Evolutionary conservation across 2,797 vertebrate genomes (phyloP).

Genomic region (Luscinia megarhynchos): DNA sequence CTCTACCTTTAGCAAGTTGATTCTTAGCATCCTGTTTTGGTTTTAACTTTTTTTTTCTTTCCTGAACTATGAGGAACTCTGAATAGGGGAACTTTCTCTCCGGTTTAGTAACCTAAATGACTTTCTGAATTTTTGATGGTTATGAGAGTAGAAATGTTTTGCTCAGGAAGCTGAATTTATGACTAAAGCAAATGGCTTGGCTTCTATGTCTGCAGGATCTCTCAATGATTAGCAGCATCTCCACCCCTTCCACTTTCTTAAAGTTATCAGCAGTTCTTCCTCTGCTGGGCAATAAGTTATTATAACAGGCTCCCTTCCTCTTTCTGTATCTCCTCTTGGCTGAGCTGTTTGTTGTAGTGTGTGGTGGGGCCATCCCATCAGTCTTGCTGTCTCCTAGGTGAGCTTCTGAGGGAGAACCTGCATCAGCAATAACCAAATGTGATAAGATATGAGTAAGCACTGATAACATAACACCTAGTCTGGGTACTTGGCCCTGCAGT

Average conservation of each 20-base stretch:
- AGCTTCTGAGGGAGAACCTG: neutral
- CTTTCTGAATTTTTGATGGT: conserved; percentile 67
- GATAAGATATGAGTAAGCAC: neutral
- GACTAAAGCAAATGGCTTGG: conserved; percentile 30
- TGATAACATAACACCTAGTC: neutral
- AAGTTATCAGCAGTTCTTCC: conserved; percentile 58
- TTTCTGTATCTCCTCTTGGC: conserved; percentile 37
- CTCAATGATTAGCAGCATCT: neutral
- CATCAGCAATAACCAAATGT: neutral
- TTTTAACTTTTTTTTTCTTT: conserved; percentile 37
- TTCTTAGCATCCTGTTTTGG: conserved; percentile 72
- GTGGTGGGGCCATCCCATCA: neutral
- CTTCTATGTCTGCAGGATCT: neutral
- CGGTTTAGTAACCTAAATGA: conserved; percentile 59
- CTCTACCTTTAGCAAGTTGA: conserved; percentile 46
- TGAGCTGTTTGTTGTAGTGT: neutral
- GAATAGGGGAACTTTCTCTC: conserved; percentile 73
- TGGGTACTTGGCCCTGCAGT: neutral
- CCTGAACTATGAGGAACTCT: conserved; percentile 74
- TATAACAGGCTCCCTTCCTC: conserved; percentile 32
- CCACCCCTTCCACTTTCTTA: conserved; percentile 41
- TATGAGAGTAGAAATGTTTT: conserved; percentile 56
- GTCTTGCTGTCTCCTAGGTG: neutral
- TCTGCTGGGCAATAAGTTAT: conserved; percentile 28
- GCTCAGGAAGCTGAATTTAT: conserved; percentile 58